These are phyloP conservation scores for Mugil cephalus DNA, from an alignment of 2,113 vertebrate species.

Conservation along the genomic window DNA sequence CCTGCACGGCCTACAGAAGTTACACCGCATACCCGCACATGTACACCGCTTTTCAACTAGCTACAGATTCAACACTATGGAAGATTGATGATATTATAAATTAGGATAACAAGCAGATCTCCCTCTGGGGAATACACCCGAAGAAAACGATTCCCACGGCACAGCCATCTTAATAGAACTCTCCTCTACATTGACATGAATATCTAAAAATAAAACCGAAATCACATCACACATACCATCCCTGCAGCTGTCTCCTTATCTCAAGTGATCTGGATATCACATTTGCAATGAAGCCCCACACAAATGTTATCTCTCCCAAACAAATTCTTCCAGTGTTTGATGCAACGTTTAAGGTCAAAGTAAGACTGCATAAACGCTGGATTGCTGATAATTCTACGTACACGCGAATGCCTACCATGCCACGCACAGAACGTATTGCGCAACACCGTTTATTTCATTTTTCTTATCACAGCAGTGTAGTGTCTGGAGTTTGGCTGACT, in stretches of 20 bases:
- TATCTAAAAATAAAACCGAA: constrained; percentile 60
- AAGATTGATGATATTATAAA: constrained; percentile 19
- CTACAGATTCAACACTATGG: not conserved
- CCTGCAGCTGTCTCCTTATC: constrained; percentile 33
- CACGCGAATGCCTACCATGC: not conserved
- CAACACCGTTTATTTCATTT: not conserved
- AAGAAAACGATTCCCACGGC: constrained; percentile 49
- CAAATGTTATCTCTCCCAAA: not conserved
- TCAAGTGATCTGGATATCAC: constrained; percentile 28
- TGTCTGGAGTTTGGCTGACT: not conserved
- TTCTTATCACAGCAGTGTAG: not conserved
- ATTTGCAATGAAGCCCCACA: constrained; percentile 3
- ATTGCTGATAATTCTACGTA: too few species aligned
- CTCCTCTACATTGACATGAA: constrained; percentile 45
- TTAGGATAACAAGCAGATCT: constrained; percentile 26
- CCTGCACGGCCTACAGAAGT: not conserved
- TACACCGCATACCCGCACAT: not conserved
- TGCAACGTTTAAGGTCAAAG: not conserved
- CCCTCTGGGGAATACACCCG: constrained; percentile 20
- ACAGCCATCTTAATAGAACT: constrained; percentile 54
- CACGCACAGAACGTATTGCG: not conserved
- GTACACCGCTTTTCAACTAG: not conserved
- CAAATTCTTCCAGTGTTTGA: not conserved
- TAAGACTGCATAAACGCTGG: too few species aligned
- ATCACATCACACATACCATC: constrained; percentile 49